Base-by-base conservation (phyloP, 2,113 vertebrate species). In the Istiophorus platypterus region DNA sequence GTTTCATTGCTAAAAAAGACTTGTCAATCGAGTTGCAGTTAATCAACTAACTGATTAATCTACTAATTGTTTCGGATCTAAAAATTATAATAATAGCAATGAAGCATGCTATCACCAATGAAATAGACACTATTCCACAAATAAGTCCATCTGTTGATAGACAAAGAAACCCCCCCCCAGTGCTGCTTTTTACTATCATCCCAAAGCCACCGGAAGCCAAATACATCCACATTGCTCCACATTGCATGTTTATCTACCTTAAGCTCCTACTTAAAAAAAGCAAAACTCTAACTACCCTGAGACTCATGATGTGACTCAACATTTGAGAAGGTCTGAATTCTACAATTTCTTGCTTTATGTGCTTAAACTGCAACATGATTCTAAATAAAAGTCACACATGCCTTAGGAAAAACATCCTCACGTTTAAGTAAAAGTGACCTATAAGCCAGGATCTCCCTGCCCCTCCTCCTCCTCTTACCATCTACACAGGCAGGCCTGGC, bases 401-500 rank as follows among this genome's bases (percentile, higher is more conserved):
- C 73, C 68, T 64, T 31, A 11, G 70, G 74, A 41, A 70, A 61
- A 87, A 65, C 7, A 4, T 37, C 29, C 17, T 76, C 58, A 39
- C 61, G 66, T 81, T 47, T 58, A 45, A 86, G 37, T 70, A 34
- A 57, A 29, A 58, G 59, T 20, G 5, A 54, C 71, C 76, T 59
- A 14, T 34, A 59, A 88, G 54, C 84, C 26, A 76, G 54, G 57
- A 69, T 49, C 57, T 26, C 31, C 52, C 56, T 52, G 0, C 47
- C 80, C n/a, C 12, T 17, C 47, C 52, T 29, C 37, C 1, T 72
- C 26, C 58, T 91, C 97, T 97, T 97, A 99, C 98, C 97, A 79
- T 99, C 98, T 91, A 99, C 98, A 72, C 98, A 99, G 81, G 98
- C 98, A 52, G 98, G 98, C 94, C 97, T 96, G 80, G 98, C 98